phyloP scores from a whole-genome alignment of 2,888 invertebrate genomes.

The Mactromeris polynyma region DNA sequence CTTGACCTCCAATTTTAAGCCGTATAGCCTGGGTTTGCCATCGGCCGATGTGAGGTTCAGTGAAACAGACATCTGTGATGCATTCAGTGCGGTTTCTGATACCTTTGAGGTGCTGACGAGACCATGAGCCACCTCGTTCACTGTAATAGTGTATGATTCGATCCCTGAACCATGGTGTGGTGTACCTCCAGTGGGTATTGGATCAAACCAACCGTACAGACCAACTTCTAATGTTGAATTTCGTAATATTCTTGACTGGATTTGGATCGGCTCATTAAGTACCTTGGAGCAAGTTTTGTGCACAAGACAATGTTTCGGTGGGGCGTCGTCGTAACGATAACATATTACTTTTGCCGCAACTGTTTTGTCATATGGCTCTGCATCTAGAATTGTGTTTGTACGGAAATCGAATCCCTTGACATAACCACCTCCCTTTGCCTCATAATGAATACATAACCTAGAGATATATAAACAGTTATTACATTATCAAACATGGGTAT shows the following conservation, averaged over 20 bases:
- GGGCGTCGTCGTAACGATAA: constrained; percentile 27
- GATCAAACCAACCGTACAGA: constrained; percentile 41
- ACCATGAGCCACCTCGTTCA: constrained; percentile 34
- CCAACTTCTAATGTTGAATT: background rate
- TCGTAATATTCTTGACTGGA: background rate
- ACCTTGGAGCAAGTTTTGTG: background rate
- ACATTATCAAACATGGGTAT: no score
- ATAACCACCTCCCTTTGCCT: constrained; percentile 41
- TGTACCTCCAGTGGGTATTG: constrained; percentile 22
- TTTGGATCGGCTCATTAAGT: constrained; percentile 4
- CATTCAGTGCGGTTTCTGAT: background rate
- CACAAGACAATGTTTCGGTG: constrained; percentile 23
- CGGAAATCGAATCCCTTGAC: constrained; percentile 21
- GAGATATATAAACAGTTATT: background rate
- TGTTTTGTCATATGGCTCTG: background rate
- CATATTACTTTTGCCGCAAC: constrained; percentile 12
- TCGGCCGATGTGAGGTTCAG: constrained; percentile 30
- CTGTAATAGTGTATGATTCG: constrained; percentile 34
- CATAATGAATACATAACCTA: constrained; percentile 36
- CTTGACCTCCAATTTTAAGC: constrained; percentile 60
- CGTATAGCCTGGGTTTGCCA: constrained; percentile 54
- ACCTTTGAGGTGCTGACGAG: background rate
- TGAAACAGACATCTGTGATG: background rate
- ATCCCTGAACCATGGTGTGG: constrained; percentile 9
- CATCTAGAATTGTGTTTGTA: background rate